A percentile compares a stretch with the other conserved stretches of the same genome.
These are phyloP conservation scores for Microctenopoma stevenorrisi DNA, from an alignment of 2,797 vertebrate species.

Conservation along the genomic window DNA sequence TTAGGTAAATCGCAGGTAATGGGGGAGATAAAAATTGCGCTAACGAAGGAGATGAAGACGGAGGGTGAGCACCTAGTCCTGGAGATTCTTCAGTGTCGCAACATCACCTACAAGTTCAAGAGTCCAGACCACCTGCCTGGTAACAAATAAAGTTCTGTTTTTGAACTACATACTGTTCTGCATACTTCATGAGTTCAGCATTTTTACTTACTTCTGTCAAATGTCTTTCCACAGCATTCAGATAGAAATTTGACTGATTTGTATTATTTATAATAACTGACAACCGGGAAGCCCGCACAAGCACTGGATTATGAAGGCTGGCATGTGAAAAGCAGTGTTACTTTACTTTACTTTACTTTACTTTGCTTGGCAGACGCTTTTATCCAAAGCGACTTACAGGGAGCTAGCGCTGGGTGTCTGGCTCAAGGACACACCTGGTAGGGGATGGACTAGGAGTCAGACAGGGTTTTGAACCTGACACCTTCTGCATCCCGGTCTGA, in stretches of 20 bases:
- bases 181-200: too few relatives aligned
- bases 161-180: too few relatives aligned
- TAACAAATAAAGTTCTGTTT: constrained; percentile 61
- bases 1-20: constrained; percentile 96
- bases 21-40: constrained; percentile 97
- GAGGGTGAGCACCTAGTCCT: constrained; percentile 96
- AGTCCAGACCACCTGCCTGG: constrained; percentile 97
- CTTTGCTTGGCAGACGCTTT: too few relatives aligned
- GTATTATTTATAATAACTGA: constrained; percentile 14
- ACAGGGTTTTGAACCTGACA: too few relatives aligned
- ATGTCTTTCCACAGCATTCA: background rate
- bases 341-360: too few relatives aligned
- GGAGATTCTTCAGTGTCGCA: constrained; percentile 98
- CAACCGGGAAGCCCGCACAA: constrained; percentile 48
- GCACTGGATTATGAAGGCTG: constrained; percentile 22
- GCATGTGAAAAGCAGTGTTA: background rate
- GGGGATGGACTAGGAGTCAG: too few relatives aligned
- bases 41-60: constrained; percentile 98
- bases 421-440: too few relatives aligned
- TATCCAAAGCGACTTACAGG: too few relatives aligned
- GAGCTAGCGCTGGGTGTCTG: too few relatives aligned
- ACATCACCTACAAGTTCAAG: constrained; percentile 99
- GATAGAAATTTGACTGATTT: background rate
- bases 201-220: background rate
- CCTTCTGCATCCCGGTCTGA: too few relatives aligned